These are phyloP conservation scores for Isoperla grammatica DNA, from an alignment of 2,888 invertebrate species.

Conservation along the genomic window DNA sequence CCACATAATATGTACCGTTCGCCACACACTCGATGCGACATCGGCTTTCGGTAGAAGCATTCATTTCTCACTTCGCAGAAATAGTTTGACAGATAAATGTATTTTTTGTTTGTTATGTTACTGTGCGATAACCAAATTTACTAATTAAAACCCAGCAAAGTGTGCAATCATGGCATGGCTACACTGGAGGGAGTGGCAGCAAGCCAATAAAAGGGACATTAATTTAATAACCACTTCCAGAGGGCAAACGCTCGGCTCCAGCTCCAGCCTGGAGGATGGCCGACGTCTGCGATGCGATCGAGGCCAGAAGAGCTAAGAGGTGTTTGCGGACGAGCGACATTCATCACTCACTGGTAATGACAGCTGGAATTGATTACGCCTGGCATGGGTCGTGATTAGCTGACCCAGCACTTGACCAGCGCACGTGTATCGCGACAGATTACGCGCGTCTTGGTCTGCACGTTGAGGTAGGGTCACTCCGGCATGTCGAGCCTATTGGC, in stretches of 20 bases:
- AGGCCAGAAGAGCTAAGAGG: neutral
- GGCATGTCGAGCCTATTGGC: too few species aligned
- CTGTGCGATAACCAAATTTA: neutral
- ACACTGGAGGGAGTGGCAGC: neutral
- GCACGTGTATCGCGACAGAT: too few species aligned
- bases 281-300: neutral
- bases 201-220: constrained; percentile 6
- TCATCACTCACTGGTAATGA: neutral
- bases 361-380: neutral
- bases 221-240: constrained; percentile 1
- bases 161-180: neutral
- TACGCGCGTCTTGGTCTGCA: too few species aligned
- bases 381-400: too few species aligned
- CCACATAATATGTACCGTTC: too few species aligned
- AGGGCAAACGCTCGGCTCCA: neutral
- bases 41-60: too few species aligned
- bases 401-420: too few species aligned
- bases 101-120: too few species aligned
- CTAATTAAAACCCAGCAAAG: constrained; percentile 1
- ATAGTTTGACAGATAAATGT: too few species aligned
- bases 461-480: too few species aligned
- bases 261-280: neutral
- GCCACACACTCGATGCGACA: too few species aligned
- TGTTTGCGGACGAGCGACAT: neutral
- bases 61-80: too few species aligned